Conservation (phyloP, 2,113 vertebrate species). For the Sterrhoptilus dennistouni region DNA sequence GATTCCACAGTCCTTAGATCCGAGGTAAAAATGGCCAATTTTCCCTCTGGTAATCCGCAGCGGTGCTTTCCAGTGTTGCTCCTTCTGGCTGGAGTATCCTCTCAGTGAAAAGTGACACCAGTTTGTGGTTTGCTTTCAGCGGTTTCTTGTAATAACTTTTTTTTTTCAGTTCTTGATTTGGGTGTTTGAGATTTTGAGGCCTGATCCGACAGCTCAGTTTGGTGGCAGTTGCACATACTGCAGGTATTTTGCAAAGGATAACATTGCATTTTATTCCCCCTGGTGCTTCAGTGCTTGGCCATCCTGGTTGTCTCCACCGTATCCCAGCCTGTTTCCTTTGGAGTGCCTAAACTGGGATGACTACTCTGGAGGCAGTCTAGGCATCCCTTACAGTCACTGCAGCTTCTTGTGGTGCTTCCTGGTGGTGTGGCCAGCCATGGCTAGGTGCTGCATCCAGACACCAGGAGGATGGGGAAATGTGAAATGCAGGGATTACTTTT, state of each 20-base stretch:
- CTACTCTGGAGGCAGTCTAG: neutral
- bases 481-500: neutral
- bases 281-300: neutral
- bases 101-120: neutral
- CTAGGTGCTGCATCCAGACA: neutral
- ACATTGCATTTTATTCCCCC: neutral
- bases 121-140: neutral
- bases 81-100: neutral
- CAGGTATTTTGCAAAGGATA: neutral
- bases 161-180: neutral
- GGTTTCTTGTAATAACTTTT: neutral
- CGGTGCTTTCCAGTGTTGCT: neutral
- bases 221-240: neutral
- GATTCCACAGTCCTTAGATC: neutral
- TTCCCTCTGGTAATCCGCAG: neutral
- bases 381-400: neutral
- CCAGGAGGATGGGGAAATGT: neutral
- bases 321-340: neutral
- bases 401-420: neutral
- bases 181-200: neutral
- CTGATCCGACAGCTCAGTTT: neutral
- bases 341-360: neutral
- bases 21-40: neutral
- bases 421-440: accelerated
- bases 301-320: neutral